Conservation (phyloP, 2,113 vertebrate species). For the Limnothrissa miodon region DNA sequence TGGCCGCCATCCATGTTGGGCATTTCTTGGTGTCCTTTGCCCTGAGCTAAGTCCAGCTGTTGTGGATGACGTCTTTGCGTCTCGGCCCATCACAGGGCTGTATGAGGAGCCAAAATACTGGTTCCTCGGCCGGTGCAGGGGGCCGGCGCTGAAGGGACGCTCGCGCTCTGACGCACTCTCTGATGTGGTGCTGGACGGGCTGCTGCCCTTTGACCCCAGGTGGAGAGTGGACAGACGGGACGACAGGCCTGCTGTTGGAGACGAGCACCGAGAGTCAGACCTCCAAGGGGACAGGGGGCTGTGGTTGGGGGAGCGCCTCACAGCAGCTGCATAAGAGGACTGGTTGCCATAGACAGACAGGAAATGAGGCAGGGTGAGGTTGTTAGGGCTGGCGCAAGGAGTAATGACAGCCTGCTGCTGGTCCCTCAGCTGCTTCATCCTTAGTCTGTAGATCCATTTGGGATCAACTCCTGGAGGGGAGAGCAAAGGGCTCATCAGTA, state of each 20-base stretch:
- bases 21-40: constrained; percentile 44
- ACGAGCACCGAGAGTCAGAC: constrained; percentile 80
- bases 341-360: constrained; percentile 79
- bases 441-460: constrained; percentile 82
- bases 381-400: constrained; percentile 72
- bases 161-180: constrained; percentile 81
- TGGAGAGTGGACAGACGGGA: constrained; percentile 80
- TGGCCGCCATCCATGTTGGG: constrained; percentile 63
- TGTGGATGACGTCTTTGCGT: constrained; percentile 44
- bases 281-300: constrained; percentile 65
- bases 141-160: constrained; percentile 63
- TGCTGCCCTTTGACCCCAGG: constrained; percentile 91
- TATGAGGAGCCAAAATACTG: constrained; percentile 63
- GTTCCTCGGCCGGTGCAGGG: constrained; percentile 51
- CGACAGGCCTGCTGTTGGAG: constrained; percentile 76
- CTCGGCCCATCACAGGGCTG: constrained; percentile 42
- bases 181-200: constrained; percentile 85
- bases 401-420: constrained; percentile 51
- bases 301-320: constrained; percentile 75
- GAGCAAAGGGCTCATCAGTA: not conserved
- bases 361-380: constrained; percentile 74
- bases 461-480: constrained; percentile 67
- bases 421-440: constrained; percentile 73
- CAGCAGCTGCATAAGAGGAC: constrained; percentile 85
- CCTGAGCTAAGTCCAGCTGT: constrained; percentile 54